These are phyloP conservation scores for Epinephelus fuscoguttatus DNA, from an alignment of 2,113 vertebrate species.

Conservation along the genomic window DNA sequence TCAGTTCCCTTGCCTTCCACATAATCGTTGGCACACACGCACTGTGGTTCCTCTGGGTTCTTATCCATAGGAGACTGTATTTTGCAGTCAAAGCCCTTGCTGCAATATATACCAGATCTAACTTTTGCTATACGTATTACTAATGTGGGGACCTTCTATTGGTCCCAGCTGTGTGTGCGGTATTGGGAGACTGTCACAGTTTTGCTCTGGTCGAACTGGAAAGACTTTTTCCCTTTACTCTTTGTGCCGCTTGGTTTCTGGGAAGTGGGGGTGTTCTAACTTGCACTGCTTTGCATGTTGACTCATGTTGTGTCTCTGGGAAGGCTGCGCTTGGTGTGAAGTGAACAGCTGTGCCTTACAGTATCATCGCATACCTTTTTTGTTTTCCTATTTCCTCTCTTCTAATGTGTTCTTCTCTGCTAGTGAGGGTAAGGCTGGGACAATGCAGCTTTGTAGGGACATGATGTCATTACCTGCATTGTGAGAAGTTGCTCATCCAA, in stretches of 20 bases:
- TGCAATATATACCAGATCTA: conserved; percentile 47
- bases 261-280: conserved; percentile 69
- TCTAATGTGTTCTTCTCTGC: conserved; percentile 21
- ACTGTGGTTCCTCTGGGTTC: conserved; percentile 68
- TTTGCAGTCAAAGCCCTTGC: conserved; percentile 43
- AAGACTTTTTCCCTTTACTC: conserved; percentile 17
- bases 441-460: conserved; percentile 45
- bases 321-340: conserved; percentile 63
- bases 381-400: conserved; percentile 48
- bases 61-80: conserved; percentile 59
- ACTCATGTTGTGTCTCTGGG: conserved; percentile 65
- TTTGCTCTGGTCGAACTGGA: conserved; percentile 69
- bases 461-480: conserved; percentile 65
- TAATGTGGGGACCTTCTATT: conserved; percentile 51
- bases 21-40: conserved; percentile 64
- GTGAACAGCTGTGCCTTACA: conserved; percentile 70
- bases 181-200: conserved; percentile 70
- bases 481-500: conserved; percentile 31
- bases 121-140: conserved; percentile 16
- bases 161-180: conserved; percentile 64
- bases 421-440: conserved; percentile 17
- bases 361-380: conserved; percentile 47
- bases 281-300: conserved; percentile 77
- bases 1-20: conserved; percentile 61
- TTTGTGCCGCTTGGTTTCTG: conserved; percentile 63